These are phyloP conservation scores for Brachyrhaphis roseni DNA, from an alignment of 2,797 vertebrate genomes.

Conservation along the genomic window DNA sequence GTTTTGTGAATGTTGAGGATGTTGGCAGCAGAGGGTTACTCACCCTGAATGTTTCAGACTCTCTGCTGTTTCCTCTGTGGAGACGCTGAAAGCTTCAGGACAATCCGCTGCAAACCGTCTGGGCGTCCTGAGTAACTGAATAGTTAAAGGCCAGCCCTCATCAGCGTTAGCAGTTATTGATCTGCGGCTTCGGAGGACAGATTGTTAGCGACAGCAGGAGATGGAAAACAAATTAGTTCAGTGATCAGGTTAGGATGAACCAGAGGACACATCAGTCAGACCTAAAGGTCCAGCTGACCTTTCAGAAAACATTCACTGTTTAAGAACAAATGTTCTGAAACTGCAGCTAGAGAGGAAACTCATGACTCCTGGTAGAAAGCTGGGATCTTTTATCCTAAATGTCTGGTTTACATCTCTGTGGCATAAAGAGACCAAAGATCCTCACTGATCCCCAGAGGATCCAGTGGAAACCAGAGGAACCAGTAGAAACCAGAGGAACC, in stretches of 20 bases:
- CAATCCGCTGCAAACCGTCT: conserved; percentile 19
- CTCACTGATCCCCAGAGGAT: not conserved
- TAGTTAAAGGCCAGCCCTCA: conserved; percentile 44
- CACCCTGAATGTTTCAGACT: not conserved
- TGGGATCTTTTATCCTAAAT: not conserved
- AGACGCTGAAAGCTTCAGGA: conserved; percentile 11
- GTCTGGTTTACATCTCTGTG: not conserved
- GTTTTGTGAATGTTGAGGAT: not conserved
- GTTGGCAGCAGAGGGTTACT: not conserved
- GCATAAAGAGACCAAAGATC: not conserved
- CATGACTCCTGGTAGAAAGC: not conserved
- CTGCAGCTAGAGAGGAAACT: not conserved
- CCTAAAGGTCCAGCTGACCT: conserved; percentile 39
- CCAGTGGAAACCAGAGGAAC: no score
- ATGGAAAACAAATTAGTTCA: conserved; percentile 45
- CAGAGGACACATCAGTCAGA: conserved; percentile 6
- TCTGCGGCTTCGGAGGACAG: conserved; percentile 29
- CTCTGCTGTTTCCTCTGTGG: not conserved
- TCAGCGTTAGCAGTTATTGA: conserved; percentile 58
- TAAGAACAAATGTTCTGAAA: not conserved
- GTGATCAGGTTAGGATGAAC: conserved; percentile 46
- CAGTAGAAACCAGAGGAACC: no score
- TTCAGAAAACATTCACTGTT: not conserved
- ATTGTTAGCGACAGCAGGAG: conserved; percentile 45
- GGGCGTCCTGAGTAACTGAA: conserved; percentile 42